Conservation (phyloP, 1,140 invertebrate species). For the Solenopsis invicta region DNA sequence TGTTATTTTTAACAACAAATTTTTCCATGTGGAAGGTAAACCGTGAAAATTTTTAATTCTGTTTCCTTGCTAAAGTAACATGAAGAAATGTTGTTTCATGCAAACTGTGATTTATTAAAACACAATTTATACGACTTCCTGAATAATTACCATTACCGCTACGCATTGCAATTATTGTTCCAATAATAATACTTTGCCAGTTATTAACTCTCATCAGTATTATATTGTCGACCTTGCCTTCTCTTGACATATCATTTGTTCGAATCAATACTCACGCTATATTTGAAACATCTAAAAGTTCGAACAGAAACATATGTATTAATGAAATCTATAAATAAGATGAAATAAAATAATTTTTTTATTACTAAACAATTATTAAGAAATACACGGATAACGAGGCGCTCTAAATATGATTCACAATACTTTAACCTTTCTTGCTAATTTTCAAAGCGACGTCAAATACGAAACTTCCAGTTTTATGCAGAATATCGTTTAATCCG, state of each 20-base stretch:
- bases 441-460: not conserved
- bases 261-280: not conserved
- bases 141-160: conserved; percentile 35
- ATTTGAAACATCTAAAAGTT: conserved; percentile 10
- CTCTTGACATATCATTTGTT: not conserved
- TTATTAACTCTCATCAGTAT: conserved; percentile 34
- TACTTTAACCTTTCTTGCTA: not conserved
- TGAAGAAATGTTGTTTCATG: not conserved
- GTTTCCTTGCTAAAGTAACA: conserved; percentile 3
- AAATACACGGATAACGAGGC: not conserved
- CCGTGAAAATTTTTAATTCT: not conserved
- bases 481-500: not conserved
- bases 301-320: conserved; percentile 5
- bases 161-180: conserved; percentile 7
- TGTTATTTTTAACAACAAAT: conserved; percentile 22
- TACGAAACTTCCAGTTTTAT: not conserved
- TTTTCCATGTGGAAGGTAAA: not conserved
- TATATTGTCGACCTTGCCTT: conserved; percentile 53
- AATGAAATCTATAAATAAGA: not conserved
- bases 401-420: not conserved
- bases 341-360: not conserved
- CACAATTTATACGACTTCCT: conserved; percentile 32
- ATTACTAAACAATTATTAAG: not conserved
- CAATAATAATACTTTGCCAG: conserved; percentile 48
- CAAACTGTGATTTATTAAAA: conserved; percentile 10